Percentiles rank a stretch among this genome's conserved stretches.
Conservation (phyloP, 2,888 invertebrate species). For the Drosophila silvestris region DNA sequence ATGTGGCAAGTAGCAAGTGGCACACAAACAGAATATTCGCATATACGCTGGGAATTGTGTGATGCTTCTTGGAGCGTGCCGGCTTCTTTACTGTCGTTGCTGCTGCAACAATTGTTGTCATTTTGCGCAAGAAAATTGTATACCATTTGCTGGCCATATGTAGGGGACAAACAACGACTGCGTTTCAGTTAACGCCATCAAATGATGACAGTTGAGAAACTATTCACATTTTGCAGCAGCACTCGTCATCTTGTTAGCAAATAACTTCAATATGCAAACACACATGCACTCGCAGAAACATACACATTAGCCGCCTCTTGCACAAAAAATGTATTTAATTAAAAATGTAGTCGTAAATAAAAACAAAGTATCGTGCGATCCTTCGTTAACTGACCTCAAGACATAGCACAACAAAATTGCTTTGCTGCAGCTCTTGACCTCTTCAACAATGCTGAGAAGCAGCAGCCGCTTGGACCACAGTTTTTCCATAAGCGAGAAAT, state of each 20-base stretch:
- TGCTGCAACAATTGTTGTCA: slow-evolving; percentile 42
- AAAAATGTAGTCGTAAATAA: slow-evolving; percentile 48
- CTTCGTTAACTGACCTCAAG: slow-evolving; percentile 40
- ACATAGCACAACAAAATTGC: slow-evolving; percentile 29
- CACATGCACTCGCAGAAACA: neutral
- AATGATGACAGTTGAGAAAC: slow-evolving; percentile 18
- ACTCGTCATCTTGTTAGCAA: slow-evolving; percentile 4
- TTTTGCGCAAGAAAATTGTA: slow-evolving; percentile 55
- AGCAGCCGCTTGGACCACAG: slow-evolving; percentile 35
- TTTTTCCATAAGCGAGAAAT: slow-evolving; percentile 56
- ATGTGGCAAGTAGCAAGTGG: slow-evolving; percentile 39
- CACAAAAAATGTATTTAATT: slow-evolving; percentile 51
- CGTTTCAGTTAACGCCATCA: slow-evolving; percentile 33
- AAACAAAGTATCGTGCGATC: slow-evolving; percentile 30
- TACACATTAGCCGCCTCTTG: neutral
- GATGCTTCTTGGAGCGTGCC: slow-evolving; percentile 46
- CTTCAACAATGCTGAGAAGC: slow-evolving; percentile 40
- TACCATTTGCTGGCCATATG: slow-evolving; percentile 50
- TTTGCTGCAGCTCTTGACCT: slow-evolving; percentile 45
- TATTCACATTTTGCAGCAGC: slow-evolving; percentile 9
- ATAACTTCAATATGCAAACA: neutral
- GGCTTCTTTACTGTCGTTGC: slow-evolving; percentile 10
- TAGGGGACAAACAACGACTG: slow-evolving; percentile 21
- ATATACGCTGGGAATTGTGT: slow-evolving; percentile 20
- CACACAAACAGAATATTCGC: slow-evolving; percentile 17